phyloP scores from a whole-genome alignment of 2,113 vertebrate genomes.

The Lates calcarifer region DNA sequence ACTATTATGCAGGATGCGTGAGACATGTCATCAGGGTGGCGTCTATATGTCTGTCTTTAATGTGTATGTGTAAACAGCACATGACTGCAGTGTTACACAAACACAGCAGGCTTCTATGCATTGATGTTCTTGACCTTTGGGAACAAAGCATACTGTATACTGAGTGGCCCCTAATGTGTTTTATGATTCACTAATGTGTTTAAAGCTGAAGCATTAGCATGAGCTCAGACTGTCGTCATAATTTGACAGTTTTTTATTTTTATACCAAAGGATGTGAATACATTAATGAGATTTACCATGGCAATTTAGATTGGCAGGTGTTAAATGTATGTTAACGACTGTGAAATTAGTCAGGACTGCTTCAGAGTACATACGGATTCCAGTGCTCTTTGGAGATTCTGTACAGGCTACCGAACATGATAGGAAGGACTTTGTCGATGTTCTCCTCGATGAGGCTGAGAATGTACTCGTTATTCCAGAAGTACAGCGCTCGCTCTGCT shows the following conservation, averaged over 20 bases:
- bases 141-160: background rate
- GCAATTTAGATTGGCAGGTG: background rate
- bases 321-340: background rate
- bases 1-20: background rate
- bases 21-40: background rate
- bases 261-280: background rate
- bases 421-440: conserved; percentile 94
- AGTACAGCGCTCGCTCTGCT: conserved; percentile 96
- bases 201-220: background rate
- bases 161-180: too few species aligned
- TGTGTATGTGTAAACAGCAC: conserved; percentile 26
- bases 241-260: background rate
- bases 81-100: background rate
- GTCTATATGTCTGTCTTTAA: background rate
- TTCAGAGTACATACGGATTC: conserved; percentile 92
- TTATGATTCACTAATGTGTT: background rate
- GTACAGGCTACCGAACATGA: conserved; percentile 98
- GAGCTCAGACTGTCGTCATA: background rate
- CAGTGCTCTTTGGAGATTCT: conserved; percentile 99
- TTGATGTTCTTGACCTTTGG: background rate
- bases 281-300: background rate
- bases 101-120: background rate
- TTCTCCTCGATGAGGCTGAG: conserved; percentile 99
- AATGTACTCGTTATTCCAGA: conserved; percentile 99
- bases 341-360: background rate